Percentiles rank a stretch among this genome's conserved stretches.
These are phyloP conservation scores for Trogon melanurus DNA, from an alignment of 2,113 vertebrate species.

Conservation along the genomic window DNA sequence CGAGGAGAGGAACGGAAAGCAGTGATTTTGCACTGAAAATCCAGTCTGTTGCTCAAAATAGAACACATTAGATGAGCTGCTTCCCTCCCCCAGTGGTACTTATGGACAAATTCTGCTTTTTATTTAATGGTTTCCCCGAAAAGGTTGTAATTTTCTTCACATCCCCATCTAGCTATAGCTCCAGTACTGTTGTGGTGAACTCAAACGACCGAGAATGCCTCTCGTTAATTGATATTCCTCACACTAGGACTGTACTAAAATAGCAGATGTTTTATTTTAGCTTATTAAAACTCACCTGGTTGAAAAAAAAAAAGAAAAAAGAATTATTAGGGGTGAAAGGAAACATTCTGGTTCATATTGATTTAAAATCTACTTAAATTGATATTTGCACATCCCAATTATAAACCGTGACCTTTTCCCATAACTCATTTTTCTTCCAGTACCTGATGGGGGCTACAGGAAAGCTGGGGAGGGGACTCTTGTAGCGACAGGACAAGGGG, in stretches of 20 bases:
- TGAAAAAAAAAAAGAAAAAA: not conserved
- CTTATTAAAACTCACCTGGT: constrained; percentile 42
- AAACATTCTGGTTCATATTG: not conserved
- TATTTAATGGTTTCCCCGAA: constrained; percentile 45
- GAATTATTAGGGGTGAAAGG: constrained; percentile 3
- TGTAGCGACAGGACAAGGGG: too few relatives aligned
- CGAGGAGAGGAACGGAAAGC: not conserved
- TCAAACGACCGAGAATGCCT: not conserved
- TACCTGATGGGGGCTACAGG: too few relatives aligned
- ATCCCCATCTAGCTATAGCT: not conserved
- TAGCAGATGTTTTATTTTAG: constrained; percentile 20
- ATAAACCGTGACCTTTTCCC: not conserved
- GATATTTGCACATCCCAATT: constrained; percentile 31
- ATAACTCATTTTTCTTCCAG: not conserved
- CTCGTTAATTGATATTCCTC: constrained; percentile 8
- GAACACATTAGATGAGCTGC: not conserved
- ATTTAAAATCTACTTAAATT: constrained; percentile 5
- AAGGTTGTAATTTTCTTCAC: constrained; percentile 18
- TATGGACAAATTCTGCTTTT: constrained; percentile 28
- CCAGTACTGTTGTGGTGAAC: not conserved
- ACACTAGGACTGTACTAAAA: not conserved
- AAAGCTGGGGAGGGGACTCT: too few relatives aligned
- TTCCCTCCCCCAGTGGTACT: not conserved
- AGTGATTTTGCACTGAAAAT: not conserved
- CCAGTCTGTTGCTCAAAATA: not conserved